phyloP scores from a whole-genome alignment of 2,113 vertebrate species.

The Dipodomys stephensi region DNA sequence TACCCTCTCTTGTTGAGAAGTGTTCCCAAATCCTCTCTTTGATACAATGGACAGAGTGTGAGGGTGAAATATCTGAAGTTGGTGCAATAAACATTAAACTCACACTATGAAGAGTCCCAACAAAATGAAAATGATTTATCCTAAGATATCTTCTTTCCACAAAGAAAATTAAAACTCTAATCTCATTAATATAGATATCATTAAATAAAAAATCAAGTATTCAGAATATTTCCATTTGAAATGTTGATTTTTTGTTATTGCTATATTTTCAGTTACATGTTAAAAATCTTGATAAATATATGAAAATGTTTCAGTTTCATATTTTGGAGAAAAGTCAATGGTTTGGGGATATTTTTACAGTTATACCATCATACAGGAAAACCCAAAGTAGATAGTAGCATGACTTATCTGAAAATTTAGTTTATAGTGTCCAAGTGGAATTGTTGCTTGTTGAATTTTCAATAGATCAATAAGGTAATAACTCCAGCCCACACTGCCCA shows the following conservation, averaged over 20 bases:
- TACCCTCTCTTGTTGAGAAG: not conserved
- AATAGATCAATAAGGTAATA: not conserved
- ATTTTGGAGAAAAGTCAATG: not conserved
- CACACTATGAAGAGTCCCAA: not conserved
- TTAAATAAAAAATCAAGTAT: not conserved
- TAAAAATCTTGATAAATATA: constrained; percentile 1
- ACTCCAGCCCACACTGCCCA: not conserved
- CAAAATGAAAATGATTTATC: not conserved
- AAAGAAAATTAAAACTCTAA: not conserved
- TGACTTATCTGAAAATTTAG: not conserved
- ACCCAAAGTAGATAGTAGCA: not conserved
- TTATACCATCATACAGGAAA: not conserved
- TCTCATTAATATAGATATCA: not conserved
- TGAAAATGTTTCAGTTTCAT: not conserved
- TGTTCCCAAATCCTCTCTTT: constrained; percentile 24
- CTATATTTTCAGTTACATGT: not conserved
- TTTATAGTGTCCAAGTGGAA: not conserved
- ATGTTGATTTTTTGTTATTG: not conserved
- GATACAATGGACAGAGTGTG: not conserved
- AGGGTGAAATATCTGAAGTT: not conserved
- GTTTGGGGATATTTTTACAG: not conserved
- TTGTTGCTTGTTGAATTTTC: not conserved
- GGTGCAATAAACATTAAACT: constrained; percentile 22
- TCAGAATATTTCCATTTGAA: not conserved
- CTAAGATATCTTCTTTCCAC: not conserved